These are phyloP conservation scores for Pentalonia nigronervosa DNA, from an alignment of 1,140 invertebrate genomes.

Conservation along the genomic window DNA sequence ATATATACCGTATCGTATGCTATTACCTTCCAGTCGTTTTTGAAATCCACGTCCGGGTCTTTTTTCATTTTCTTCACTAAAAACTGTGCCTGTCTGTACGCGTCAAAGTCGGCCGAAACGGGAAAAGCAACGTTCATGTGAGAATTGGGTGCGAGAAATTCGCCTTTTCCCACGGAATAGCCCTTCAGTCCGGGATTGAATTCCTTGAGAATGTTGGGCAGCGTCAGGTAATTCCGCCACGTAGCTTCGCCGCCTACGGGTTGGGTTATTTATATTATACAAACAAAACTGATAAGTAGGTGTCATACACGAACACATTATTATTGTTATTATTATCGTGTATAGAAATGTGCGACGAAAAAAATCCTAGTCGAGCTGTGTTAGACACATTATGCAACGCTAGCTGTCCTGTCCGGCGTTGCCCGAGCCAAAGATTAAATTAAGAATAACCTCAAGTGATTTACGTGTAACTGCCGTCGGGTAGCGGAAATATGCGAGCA, in stretches of 20 bases:
- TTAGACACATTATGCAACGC: background rate
- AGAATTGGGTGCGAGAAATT: conserved; percentile 73
- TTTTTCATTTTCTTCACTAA: conserved; percentile 76
- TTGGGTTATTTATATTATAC: background rate
- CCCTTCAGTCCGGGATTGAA: conserved; percentile 74
- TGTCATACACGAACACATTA: background rate
- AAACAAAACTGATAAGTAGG: background rate
- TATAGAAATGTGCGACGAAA: background rate
- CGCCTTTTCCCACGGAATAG: conserved; percentile 75
- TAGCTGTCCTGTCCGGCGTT: too few relatives aligned
- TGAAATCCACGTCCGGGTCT: conserved; percentile 71
- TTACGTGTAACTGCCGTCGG: too few relatives aligned
- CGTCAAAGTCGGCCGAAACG: conserved; percentile 76
- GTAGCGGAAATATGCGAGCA: too few relatives aligned
- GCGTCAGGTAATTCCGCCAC: conserved; percentile 74
- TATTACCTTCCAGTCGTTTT: conserved; percentile 82
- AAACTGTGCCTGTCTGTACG: conserved; percentile 71
- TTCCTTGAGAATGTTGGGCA: conserved; percentile 78
- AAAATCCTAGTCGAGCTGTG: background rate
- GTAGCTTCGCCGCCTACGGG: conserved; percentile 71
- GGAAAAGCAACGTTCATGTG: conserved; percentile 76
- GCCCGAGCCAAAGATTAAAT: too few relatives aligned
- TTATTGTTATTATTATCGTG: background rate
- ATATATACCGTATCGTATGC: background rate
- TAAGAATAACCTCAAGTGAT: too few relatives aligned